A percentile compares a stretch with the other conserved stretches of the same genome.
Evolutionary conservation across 1,140 invertebrate genomes (phyloP).

Genomic region (Propsilocerus akamusi): DNA sequence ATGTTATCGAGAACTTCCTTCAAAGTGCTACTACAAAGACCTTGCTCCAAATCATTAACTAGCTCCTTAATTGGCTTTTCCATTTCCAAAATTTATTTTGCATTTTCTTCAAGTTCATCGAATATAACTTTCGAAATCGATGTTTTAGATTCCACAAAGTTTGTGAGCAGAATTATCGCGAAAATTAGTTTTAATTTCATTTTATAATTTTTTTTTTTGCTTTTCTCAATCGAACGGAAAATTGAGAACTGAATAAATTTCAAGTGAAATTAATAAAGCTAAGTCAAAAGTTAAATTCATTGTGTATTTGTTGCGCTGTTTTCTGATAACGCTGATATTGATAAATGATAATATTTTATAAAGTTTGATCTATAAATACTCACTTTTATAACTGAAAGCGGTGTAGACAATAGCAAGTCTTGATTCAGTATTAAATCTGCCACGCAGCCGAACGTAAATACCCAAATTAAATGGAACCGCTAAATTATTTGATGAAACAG

Average conservation of each 20-base stretch:
- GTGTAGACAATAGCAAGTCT: conserved; percentile 47
- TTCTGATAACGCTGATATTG: too few species aligned
- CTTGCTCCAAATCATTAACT: neutral
- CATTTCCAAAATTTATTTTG: neutral
- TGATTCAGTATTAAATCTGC: conserved; percentile 40
- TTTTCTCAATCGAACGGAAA: too few species aligned
- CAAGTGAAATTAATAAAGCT: too few species aligned
- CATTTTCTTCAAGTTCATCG: neutral
- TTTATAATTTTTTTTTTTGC: too few species aligned
- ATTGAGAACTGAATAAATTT: too few species aligned
- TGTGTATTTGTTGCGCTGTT: too few species aligned
- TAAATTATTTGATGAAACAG: conserved; percentile 33
- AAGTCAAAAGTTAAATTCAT: too few species aligned
- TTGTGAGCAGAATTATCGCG: neutral
- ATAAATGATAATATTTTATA: too few species aligned
- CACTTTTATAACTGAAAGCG: conserved; percentile 53
- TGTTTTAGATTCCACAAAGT: neutral
- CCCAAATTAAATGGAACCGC: conserved; percentile 38
- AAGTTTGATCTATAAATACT: conserved; percentile 8
- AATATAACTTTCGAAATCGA: neutral
- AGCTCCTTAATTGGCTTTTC: neutral
- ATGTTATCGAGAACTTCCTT: neutral
- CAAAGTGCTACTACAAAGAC: neutral
- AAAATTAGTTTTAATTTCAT: neutral
- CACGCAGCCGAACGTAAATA: conserved; percentile 47